Conservation (phyloP, 2,797 vertebrate species). For the Zalophus californianus region DNA sequence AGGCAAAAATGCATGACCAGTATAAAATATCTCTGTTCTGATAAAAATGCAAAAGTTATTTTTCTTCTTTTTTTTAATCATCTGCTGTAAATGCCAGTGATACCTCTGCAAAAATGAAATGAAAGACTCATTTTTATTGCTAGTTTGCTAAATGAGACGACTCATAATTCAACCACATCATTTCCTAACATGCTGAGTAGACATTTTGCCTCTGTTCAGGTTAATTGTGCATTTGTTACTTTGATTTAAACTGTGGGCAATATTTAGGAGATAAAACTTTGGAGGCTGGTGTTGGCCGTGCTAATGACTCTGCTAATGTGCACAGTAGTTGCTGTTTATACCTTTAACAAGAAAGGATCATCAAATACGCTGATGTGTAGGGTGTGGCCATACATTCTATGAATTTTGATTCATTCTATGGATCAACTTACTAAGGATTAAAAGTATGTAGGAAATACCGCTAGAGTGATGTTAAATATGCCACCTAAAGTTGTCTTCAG, state of each 20-base stretch:
- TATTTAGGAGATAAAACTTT: background rate
- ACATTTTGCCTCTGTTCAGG: constrained; percentile 60
- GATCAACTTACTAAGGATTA: background rate
- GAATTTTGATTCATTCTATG: background rate
- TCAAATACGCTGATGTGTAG: background rate
- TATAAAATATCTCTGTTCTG: constrained; percentile 43
- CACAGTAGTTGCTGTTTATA: background rate
- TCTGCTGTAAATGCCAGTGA: constrained; percentile 70
- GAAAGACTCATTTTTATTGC: constrained; percentile 73
- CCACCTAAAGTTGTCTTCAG: background rate
- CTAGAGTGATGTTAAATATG: background rate
- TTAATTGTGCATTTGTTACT: constrained; percentile 77
- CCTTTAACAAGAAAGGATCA: background rate
- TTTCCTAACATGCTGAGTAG: constrained; percentile 69
- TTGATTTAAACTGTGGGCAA: constrained; percentile 47
- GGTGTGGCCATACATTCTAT: no score
- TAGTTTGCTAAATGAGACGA: constrained; percentile 75
- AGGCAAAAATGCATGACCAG: background rate
- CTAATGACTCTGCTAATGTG: background rate
- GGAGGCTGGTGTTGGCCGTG: background rate
- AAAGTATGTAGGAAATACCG: background rate
- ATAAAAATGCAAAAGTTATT: constrained; percentile 72
- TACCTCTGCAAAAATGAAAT: constrained; percentile 53
- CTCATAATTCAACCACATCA: constrained; percentile 61
- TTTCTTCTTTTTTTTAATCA: constrained; percentile 77